phyloP scores from a whole-genome alignment of 2,888 invertebrate genomes.

The Lampropteryx suffumata region DNA sequence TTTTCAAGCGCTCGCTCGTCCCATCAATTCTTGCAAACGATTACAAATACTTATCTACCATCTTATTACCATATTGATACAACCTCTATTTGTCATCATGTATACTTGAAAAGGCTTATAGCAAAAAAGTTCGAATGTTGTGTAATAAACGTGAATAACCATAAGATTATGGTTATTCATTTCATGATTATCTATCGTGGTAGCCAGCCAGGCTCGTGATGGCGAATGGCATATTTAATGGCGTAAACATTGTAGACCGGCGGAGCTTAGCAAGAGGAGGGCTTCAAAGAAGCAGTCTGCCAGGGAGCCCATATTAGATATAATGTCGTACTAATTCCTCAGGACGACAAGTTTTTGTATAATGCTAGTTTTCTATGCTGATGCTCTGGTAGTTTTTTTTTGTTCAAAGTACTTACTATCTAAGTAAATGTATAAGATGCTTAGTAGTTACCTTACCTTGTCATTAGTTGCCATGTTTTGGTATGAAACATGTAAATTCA shows the following conservation, averaged over 20 bases:
- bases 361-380: conserved; percentile 6
- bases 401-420: background rate
- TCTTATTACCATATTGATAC: conserved; percentile 20
- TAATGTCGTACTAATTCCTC: conserved; percentile 13
- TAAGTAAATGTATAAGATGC: background rate
- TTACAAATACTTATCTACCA: conserved; percentile 6
- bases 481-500: conserved; percentile 12
- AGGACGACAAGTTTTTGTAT: conserved; percentile 14
- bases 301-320: conserved; percentile 23
- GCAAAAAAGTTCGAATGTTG: conserved; percentile 4
- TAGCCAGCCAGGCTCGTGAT: too few relatives aligned
- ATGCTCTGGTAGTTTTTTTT: conserved; percentile 11
- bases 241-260: conserved; percentile 20
- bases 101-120: conserved; percentile 17
- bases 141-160: conserved; percentile 28
- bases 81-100: conserved; percentile 13
- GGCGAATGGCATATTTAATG: conserved; percentile 15
- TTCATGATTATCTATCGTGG: conserved; percentile 43
- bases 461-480: too few relatives aligned
- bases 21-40: conserved; percentile 27
- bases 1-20: conserved; percentile 28
- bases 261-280: background rate
- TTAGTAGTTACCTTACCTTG: conserved; percentile 6
- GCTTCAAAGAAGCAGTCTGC: conserved; percentile 23
- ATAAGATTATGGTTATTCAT: too few relatives aligned